Conservation (phyloP, 2,888 invertebrate genomes). For the Lycia hirtaria region DNA sequence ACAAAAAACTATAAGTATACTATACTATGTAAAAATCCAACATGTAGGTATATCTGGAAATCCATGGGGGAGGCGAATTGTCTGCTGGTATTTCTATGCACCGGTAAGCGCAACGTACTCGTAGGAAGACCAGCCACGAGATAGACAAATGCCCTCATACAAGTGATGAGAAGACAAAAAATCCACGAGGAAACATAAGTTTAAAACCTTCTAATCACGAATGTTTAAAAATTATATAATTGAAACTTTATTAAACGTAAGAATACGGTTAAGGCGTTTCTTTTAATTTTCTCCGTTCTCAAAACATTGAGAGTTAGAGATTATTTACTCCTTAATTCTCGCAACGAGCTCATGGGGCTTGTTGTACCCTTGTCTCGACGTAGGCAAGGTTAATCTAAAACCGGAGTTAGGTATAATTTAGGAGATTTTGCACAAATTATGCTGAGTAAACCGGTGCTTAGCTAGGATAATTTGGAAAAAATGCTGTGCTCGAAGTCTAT, state of each 20-base stretch:
- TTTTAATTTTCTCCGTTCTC: constrained; percentile 63
- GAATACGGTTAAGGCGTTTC: constrained; percentile 47
- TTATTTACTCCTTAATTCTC: constrained; percentile 43
- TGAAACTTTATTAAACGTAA: neutral
- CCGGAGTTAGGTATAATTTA: constrained; percentile 28
- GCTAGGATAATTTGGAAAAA: constrained; percentile 10
- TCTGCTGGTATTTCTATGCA: too few relatives aligned
- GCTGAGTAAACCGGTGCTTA: constrained; percentile 20
- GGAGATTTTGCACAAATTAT: constrained; percentile 28
- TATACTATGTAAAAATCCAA: too few relatives aligned
- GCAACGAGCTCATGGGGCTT: constrained; percentile 36
- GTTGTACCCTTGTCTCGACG: constrained; percentile 40
- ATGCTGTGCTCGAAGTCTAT: neutral
- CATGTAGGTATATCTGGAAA: too few relatives aligned
- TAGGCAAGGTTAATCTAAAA: constrained; percentile 35
- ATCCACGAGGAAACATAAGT: too few relatives aligned
- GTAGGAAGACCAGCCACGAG: too few relatives aligned
- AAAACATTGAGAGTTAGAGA: constrained; percentile 33
- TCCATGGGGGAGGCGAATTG: too few relatives aligned
- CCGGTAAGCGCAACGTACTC: too few relatives aligned
- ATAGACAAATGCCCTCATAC: too few relatives aligned
- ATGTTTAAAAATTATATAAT: too few relatives aligned
- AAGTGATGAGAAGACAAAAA: too few relatives aligned
- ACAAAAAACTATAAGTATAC: too few relatives aligned
- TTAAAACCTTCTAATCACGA: too few relatives aligned